Base-by-base conservation (phyloP, 2,113 vertebrate genomes). In the Bujurquina vittata region DNA sequence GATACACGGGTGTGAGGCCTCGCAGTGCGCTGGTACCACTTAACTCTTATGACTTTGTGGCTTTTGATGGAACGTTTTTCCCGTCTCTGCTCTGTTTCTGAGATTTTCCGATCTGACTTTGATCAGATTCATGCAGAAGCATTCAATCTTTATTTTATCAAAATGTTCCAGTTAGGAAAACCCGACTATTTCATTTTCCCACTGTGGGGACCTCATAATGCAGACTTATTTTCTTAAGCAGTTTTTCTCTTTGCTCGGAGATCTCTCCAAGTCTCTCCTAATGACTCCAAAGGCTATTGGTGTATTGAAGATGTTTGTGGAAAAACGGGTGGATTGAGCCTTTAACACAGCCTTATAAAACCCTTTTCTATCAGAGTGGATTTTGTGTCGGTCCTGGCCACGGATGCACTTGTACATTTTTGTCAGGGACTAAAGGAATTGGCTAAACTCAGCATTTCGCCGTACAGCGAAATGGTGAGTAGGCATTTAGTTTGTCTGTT, bases 401-500 rank as follows among this genome's bases (percentile, higher is more conserved):
- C 10, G 18, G 18, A 31, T 54, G 0, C 12, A 2, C 26, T 14
- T 33, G 33, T 18, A 14, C 2, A 5, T 43, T 54, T 77, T 43
- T 23, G 7, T 75, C 9, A 3, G 17, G n/a, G 37, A 22, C 57
- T 60, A 22, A n/a, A 67, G n/a, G 75, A 79, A 55, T 49, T 0
- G 18, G n/a, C 72, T 54, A 12, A 84, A 80, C 72, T 78, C 67
- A 73, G 79, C 62, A 52, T 86, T 79, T 87, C 31, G n/a, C 35
- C 57, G 8, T 0, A 26, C 8, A 14, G 40, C 29, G 0, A 69
- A 63, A 35, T 61, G 29, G 40, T 40, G 61, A 81, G 74, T 58
- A 61, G 26, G 77, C 84, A 75, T 84, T 89, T 85, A 52, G 40
- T 83, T 83, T 62, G 83, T 87, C 77, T 15, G 61, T 91, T 87